A percentile compares a stretch with the other conserved stretches of the same genome.
Conservation (phyloP, 2,797 vertebrate genomes). For the Erithacus rubecula region DNA sequence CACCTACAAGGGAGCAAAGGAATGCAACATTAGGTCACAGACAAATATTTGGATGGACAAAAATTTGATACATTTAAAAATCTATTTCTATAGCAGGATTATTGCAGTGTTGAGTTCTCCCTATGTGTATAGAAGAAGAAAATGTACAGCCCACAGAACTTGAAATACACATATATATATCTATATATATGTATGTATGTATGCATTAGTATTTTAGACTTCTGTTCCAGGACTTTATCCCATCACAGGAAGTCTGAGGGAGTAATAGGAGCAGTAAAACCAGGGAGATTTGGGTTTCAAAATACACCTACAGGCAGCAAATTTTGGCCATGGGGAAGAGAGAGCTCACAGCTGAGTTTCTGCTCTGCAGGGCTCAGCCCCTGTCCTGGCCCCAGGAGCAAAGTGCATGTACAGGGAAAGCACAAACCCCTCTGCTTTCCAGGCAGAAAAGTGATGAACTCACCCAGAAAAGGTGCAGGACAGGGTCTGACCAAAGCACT, state of each 20-base stretch:
- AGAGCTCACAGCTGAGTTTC: background rate
- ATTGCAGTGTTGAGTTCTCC: background rate
- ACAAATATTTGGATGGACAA: background rate
- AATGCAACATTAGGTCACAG: background rate
- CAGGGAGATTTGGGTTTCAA: background rate
- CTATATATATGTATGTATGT: background rate
- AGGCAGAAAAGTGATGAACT: background rate
- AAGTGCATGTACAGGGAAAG: accelerated
- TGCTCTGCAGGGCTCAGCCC: background rate
- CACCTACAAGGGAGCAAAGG: background rate
- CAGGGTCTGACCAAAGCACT: background rate
- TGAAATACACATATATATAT: background rate
- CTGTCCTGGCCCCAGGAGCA: background rate
- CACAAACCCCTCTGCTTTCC: background rate
- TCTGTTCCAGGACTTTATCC: background rate
- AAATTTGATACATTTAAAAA: background rate
- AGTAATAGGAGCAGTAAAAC: background rate
- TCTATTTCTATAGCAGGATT: background rate
- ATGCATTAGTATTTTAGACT: background rate
- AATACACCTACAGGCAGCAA: background rate
- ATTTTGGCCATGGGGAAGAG: background rate
- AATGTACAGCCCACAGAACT: background rate
- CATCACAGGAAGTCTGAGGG: background rate
- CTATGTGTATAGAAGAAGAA: background rate
- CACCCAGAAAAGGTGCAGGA: background rate